Percentiles rank a stretch among this genome's conserved stretches.
Evolutionary conservation across 2,113 vertebrate species (phyloP).

Genomic region (Mustela nigripes): DNA sequence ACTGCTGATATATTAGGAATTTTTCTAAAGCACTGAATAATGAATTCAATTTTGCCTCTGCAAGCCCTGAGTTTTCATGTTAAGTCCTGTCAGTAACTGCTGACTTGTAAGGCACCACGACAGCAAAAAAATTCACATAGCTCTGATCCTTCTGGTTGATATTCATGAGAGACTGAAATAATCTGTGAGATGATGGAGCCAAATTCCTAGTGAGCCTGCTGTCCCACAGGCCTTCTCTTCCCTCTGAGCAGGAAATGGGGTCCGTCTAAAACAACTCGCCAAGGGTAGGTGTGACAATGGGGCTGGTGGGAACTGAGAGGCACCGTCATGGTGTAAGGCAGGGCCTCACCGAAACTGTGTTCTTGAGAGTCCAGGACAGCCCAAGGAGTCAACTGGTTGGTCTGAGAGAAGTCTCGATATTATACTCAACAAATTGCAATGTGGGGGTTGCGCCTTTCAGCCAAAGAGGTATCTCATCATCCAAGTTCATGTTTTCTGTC

Average conservation of each 20-base stretch:
- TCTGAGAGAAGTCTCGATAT: not conserved
- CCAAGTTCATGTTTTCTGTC: not conserved
- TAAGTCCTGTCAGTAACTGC: not conserved
- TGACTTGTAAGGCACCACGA: not conserved
- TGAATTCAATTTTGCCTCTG: not conserved
- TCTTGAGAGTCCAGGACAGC: not conserved
- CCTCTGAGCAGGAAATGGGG: not conserved
- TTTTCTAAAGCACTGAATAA: conserved; percentile 5
- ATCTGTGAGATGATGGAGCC: not conserved
- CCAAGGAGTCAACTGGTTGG: not conserved
- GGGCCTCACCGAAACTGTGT: not conserved
- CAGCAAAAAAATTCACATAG: not conserved
- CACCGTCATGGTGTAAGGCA: not conserved
- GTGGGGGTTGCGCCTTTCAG: not conserved
- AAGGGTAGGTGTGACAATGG: not conserved
- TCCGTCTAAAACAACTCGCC: not conserved
- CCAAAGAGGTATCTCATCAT: not conserved
- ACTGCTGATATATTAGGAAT: not conserved
- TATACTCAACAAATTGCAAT: not conserved
- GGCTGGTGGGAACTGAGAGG: not conserved
- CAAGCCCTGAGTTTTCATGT: not conserved
- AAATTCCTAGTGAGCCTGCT: not conserved
- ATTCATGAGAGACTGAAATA: not conserved
- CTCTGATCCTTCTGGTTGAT: not conserved
- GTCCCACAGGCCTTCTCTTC: not conserved